Base-by-base conservation (phyloP, 2,797 vertebrate genomes). In the Eulemur mongoz region DNA sequence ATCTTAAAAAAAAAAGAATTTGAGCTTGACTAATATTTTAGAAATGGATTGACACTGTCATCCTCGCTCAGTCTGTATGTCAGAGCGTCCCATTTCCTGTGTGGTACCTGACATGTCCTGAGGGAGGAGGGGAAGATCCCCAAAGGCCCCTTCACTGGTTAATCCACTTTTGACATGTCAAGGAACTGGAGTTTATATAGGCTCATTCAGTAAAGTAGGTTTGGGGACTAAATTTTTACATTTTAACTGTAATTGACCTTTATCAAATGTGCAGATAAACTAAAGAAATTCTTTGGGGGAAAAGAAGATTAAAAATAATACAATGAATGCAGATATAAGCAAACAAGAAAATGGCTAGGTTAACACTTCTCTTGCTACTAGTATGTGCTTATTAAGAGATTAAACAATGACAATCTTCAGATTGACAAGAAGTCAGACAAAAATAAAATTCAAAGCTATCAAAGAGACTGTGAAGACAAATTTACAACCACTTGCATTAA, bases 191-290 rank as follows among this genome's bases (percentile, higher is more conserved):
- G 23, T 88, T 83, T 70, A 43, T 18, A 18, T 81, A 50, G 23
- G 38, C 22, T 89, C 38, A 73, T 13, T 48, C 30, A 25, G 23
- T 40, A 18, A 92, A 38, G 35, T 22, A 86, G 12, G 27, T 69
- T 73, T 95, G 75, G 25, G 63, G 52, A 59, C 81, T 84, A 85
- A 89, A 89, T 84, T 57, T 57, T 82, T 86, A 78, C 20, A 14
- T 73, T 82, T 82, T 54, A 73, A 78, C n/a, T 89, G 59, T 40
- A 63, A 93, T 93, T 65, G 72, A 83, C 23, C 8, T 92, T 89
- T 61, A 78, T 35, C 67, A 84, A 79, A 65, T 70, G 81, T 45
- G 38, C 22, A 91, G 40, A 90, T 25, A 76, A 84, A 52, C n/a
- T 76, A 67, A 88, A 73, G 14, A 73, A 91, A 89, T 91, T 76